Evolutionary conservation across 2,888 invertebrate genomes (phyloP).

Genomic region (Metalampra italica): DNA sequence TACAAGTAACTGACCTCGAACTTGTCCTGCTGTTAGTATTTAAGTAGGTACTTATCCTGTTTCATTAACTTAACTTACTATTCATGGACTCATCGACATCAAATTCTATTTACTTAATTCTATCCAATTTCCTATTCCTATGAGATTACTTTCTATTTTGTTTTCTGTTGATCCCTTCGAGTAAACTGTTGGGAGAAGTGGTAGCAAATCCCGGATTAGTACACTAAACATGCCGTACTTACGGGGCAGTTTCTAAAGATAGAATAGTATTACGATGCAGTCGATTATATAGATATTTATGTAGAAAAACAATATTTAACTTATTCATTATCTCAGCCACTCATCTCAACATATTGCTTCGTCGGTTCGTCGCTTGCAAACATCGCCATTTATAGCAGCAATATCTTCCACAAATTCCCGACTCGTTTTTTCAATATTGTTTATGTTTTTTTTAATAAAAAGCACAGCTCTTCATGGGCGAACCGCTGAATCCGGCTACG

Average conservation of each 20-base stretch:
- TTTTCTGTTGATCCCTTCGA: conserved; percentile 11
- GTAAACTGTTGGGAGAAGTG: conserved; percentile 10
- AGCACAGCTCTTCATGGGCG: conserved; percentile 32
- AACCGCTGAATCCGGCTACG: conserved; percentile 53
- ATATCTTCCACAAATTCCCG: conserved; percentile 8
- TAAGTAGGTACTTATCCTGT: background rate
- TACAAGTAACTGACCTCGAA: conserved; percentile 34
- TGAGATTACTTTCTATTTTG: conserved; percentile 16
- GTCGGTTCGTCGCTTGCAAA: background rate
- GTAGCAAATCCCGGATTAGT: conserved; percentile 26
- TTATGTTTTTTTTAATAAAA: conserved; percentile 30
- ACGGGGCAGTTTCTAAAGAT: conserved; percentile 7
- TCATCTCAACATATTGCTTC: too few relatives aligned
- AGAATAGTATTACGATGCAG: conserved; percentile 10
- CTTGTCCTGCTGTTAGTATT: conserved; percentile 16
- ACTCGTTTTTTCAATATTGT: conserved; percentile 20
- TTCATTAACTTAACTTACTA: background rate
- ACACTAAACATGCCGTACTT: conserved; percentile 19
- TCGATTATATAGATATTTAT: too few relatives aligned
- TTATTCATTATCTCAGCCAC: too few relatives aligned
- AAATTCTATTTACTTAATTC: background rate
- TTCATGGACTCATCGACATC: too few relatives aligned
- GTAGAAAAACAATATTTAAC: too few relatives aligned
- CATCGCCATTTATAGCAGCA: conserved; percentile 24
- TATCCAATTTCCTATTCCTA: conserved; percentile 1